Percentiles rank a stretch among this genome's conserved stretches.
These are phyloP conservation scores for Entomobrya proxima DNA, from an alignment of 2,888 invertebrate species.

Conservation along the genomic window DNA sequence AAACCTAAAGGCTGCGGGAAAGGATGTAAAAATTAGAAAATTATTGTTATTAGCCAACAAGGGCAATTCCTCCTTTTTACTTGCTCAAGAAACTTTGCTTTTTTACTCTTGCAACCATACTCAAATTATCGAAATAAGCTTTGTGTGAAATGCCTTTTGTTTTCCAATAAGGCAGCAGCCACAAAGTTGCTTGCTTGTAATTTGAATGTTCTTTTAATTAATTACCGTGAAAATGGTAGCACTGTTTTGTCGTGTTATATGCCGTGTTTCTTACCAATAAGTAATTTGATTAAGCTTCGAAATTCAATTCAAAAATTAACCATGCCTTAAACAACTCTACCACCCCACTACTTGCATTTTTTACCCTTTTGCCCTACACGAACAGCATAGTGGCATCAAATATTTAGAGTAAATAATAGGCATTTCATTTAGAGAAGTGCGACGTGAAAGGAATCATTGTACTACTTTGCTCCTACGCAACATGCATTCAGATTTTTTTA, in stretches of 20 bases:
- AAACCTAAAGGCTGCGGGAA: neutral
- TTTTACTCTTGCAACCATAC: neutral
- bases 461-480: neutral
- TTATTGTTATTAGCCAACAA: conserved; percentile 57
- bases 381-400: neutral
- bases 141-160: neutral
- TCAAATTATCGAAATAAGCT: neutral
- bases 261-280: conserved; percentile 1
- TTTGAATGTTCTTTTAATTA: neutral
- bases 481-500: conserved; percentile 33
- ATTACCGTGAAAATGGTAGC: neutral
- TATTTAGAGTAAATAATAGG: conserved; percentile 57
- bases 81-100: too few species aligned
- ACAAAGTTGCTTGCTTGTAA: neutral
- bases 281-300: conserved; percentile 21
- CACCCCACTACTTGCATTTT: neutral
- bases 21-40: conserved; percentile 46
- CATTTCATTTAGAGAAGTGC: conserved; percentile 46
- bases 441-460: conserved; percentile 53
- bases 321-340: neutral
- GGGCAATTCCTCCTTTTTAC: conserved; percentile 41
- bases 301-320: conserved; percentile 48
- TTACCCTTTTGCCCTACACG: neutral
- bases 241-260: neutral
- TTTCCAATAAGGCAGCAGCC: neutral